phyloP scores from a whole-genome alignment of 2,888 invertebrate species.

The Malacosoma neustria region DNA sequence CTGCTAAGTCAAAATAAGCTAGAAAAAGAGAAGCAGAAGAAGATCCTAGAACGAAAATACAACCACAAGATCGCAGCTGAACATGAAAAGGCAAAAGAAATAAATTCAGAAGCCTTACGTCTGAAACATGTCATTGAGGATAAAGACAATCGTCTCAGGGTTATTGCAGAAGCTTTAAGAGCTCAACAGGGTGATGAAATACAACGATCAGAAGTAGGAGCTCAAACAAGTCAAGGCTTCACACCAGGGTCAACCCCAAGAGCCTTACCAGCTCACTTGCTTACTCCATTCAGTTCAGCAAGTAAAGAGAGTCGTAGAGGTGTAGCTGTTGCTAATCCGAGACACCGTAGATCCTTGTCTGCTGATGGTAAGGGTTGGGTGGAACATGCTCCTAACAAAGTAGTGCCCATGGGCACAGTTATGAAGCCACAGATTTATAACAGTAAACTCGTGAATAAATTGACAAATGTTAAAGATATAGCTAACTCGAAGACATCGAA shows the following conservation, averaged over 20 bases:
- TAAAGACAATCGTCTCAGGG: slow-evolving; percentile 58
- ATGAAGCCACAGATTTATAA: slow-evolving; percentile 89
- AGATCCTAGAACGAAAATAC: slow-evolving; percentile 72
- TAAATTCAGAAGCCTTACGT: slow-evolving; percentile 55
- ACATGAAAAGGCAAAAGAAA: slow-evolving; percentile 84
- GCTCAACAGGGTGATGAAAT: slow-evolving; percentile 40
- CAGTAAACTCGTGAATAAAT: slow-evolving; percentile 87
- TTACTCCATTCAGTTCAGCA: slow-evolving; percentile 54
- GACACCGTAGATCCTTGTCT: slow-evolving; percentile 88
- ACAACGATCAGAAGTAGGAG: slow-evolving; percentile 39
- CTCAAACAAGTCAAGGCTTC: slow-evolving; percentile 53
- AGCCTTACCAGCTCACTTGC: slow-evolving; percentile 55
- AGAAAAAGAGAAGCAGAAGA: slow-evolving; percentile 79
- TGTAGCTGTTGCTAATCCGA: slow-evolving; percentile 79
- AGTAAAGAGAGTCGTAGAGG: slow-evolving; percentile 68
- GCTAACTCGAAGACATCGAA: slow-evolving; percentile 83
- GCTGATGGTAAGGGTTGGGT: slow-evolving; percentile 87
- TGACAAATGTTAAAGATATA: slow-evolving; percentile 86
- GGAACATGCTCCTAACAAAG: slow-evolving; percentile 88
- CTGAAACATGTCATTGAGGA: slow-evolving; percentile 50
- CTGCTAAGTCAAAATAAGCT: slow-evolving; percentile 77
- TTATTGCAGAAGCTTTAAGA: slow-evolving; percentile 52
- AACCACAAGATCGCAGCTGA: slow-evolving; percentile 80
- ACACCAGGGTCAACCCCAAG: slow-evolving; percentile 62
- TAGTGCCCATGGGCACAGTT: slow-evolving; percentile 91